Base-by-base conservation (phyloP, 2,888 invertebrate genomes). In the Liodrosophila aerea region DNA sequence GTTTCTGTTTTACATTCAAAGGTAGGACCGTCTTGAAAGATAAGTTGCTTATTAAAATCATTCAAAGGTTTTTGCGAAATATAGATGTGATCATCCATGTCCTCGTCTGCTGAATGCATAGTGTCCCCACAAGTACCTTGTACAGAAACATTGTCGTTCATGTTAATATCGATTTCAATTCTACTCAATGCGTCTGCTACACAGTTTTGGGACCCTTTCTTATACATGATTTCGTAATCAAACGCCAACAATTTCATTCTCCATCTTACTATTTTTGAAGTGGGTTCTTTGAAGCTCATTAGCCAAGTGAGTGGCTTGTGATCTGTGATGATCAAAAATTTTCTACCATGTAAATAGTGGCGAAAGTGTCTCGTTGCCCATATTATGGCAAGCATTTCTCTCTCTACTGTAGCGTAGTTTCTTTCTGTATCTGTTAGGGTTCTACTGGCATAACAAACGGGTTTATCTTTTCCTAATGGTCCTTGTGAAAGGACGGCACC, bases 281-380 rank as follows among this genome's bases (percentile, higher is more conserved):
- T 27, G 3, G 36, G 36, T 13, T 36, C 34, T 15, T 58, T 53
- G 9, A 61, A 34, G 29, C 70, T 74, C 15, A 15, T 13, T n/a
- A 44, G 44, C 31, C 31, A 33, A 4, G 16, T 44, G 4, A 44
- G 7, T 9, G 44, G 31, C 11, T 16, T 44, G 16, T 31, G 44
- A 7, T 44, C 44, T 3, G 44, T 44, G 0, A 33, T 11, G 7
- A 44, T 44, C 2, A 7, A 31, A 11, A 44, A 44, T 33, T 44
- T 44, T 7, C 9, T 15, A 7, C 44, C 44, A 11, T 11, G 31
- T 1, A 44, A 15, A 15, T 31, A 88, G 0, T 86, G 87, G 9
- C 88, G 39, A 33, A 88, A 88, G 44, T 88, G 76, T 31, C 29
- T 47, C 1, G 52, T 51, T 22, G 45, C 45, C 18, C 45, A 45